Evolutionary conservation across 2,797 vertebrate genomes (phyloP), one percentile per base, ranked within the genome.

Genomic region (Gouania willdenowi): DNA sequence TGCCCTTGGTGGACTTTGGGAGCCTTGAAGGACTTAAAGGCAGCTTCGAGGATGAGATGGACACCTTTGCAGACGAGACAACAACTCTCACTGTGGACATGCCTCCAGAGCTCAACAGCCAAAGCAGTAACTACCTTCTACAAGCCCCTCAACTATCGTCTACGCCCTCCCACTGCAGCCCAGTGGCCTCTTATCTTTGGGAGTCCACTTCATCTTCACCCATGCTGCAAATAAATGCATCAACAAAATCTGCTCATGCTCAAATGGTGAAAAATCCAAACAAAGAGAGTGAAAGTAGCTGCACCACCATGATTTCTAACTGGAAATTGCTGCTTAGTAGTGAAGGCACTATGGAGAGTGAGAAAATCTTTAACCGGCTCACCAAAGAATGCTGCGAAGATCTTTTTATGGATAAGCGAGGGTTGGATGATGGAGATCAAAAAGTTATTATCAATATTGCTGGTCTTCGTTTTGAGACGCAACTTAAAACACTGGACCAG

Each of bases 361-460:
- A 97, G 69, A 86, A 70, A 0, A 86, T 93, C 45, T 94, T 94
- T 64, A 92, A 85, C 71, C 90, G 81, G 46, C 81, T 92, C 28
- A 82, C 91, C 0, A 88, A 90, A 1, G 94, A 96, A 54, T 91
- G 86, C 43, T 80, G 81, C 0, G 91, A 94, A 33, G 84, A 92
- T 42, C 67, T 94, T 10, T 88, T 91, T 40, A 67, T 88, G 14
- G 93, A 94, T 66, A 87, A 88, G 53, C 71, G 77, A 41, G 81
- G 62, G 21, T 61, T 91, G 26, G 90, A 92, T 6, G 91, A 95
- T 20, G 94, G 94, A 4, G 88, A 91, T 46, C 94, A 95, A 48
- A 90, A 94, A 23, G 89, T 98, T 53, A 92, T 95, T 58, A 92
- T 98, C 75, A 98, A 98, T 68, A 94, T 98, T 0, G 94, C 94